Percentiles rank a stretch among this genome's conserved stretches.
phyloP scores from a whole-genome alignment of 2,888 invertebrate genomes.

The Fabriciana adippe region DNA sequence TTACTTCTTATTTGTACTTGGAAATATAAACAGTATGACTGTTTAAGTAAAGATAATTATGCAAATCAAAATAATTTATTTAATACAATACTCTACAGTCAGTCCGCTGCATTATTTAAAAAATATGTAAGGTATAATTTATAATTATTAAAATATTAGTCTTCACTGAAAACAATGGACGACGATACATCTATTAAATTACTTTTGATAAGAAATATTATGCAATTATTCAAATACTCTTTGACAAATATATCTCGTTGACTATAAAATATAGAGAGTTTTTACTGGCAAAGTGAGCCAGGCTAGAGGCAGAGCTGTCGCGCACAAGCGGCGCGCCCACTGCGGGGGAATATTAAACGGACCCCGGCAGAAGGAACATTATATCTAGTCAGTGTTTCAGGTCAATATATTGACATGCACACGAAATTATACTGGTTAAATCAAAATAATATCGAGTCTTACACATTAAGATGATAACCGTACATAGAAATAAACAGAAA shows the following conservation, averaged over 20 bases:
- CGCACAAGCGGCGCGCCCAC: slow-evolving; percentile 70
- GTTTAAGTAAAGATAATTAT: too few relatives aligned
- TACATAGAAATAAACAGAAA: slow-evolving; percentile 8
- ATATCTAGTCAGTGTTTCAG: slow-evolving; percentile 61
- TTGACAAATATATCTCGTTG: slow-evolving; percentile 78
- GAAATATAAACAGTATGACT: too few relatives aligned
- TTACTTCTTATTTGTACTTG: slow-evolving; percentile 39
- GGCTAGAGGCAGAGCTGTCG: slow-evolving; percentile 74
- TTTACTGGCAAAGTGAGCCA: slow-evolving; percentile 65
- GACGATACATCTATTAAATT: slow-evolving; percentile 15
- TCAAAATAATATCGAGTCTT: background rate
- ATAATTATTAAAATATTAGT: too few relatives aligned
- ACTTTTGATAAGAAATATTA: slow-evolving; percentile 52
- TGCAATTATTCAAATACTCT: slow-evolving; percentile 71
- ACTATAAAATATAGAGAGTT: slow-evolving; percentile 78
- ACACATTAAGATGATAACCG: background rate
- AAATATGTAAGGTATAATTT: too few relatives aligned
- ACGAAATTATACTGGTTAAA: slow-evolving; percentile 6
- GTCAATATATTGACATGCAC: slow-evolving; percentile 32
- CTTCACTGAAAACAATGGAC: background rate
- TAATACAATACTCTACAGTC: too few relatives aligned
- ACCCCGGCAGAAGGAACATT: slow-evolving; percentile 57
- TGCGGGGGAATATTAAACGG: slow-evolving; percentile 75
- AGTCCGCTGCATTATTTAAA: too few relatives aligned
- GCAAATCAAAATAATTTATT: too few relatives aligned